phyloP scores from a whole-genome alignment of 2,113 vertebrate species.

The Kryptolebias marmoratus region DNA sequence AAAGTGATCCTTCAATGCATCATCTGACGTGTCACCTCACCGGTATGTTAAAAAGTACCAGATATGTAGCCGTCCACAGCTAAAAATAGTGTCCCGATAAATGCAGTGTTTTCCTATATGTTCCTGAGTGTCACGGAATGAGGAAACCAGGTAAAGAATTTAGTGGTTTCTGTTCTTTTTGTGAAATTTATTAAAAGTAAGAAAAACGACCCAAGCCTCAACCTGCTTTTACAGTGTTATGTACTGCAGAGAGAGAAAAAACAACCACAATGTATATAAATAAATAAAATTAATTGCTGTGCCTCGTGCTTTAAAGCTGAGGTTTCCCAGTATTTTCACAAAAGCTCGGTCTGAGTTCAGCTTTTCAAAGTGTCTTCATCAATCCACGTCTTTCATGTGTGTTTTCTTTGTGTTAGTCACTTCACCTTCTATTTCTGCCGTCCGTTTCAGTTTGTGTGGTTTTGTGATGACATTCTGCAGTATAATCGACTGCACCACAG shows the following conservation, averaged over 20 bases:
- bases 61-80: too few species aligned
- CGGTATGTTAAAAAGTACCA: not conserved
- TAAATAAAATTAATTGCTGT: slow-evolving; percentile 31
- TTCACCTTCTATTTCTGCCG: not conserved
- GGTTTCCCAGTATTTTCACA: slow-evolving; percentile 1
- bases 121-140: too few species aligned
- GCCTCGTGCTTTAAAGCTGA: slow-evolving; percentile 14
- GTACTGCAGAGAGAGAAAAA: slow-evolving; percentile 22
- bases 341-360: slow-evolving; percentile 10
- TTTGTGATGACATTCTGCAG: slow-evolving; percentile 17
- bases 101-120: too few species aligned
- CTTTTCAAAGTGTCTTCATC: slow-evolving; percentile 31
- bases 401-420: too few species aligned
- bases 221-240: slow-evolving; percentile 29
- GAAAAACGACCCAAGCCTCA: not conserved
- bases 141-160: too few species aligned
- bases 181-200: not conserved
- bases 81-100: not conserved
- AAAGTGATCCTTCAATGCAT: not conserved
- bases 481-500: slow-evolving; percentile 28
- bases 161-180: too few species aligned
- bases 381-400: not conserved
- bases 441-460: slow-evolving; percentile 26
- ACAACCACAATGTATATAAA: slow-evolving; percentile 20
- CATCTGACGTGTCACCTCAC: not conserved